Conservation (phyloP, 2,888 invertebrate genomes). For the Neoascia interrupta region DNA sequence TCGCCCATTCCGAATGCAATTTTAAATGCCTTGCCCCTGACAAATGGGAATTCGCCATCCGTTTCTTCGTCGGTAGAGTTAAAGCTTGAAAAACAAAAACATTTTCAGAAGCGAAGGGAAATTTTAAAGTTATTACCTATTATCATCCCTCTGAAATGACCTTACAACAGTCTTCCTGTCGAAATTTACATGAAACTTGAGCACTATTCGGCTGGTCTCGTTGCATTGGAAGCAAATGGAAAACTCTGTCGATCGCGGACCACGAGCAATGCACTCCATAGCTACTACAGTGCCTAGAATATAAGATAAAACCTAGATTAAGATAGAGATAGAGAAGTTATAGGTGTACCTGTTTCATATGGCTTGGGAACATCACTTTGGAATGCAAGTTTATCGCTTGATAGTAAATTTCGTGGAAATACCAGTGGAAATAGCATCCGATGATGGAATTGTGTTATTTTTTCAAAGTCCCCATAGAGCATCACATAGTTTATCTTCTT, state of each 20-base stretch:
- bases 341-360: conserved; percentile 78
- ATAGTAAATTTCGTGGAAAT: conserved; percentile 76
- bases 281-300: conserved; percentile 78
- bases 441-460: conserved; percentile 79
- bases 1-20: conserved; percentile 79
- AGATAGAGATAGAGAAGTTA: too few species aligned
- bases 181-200: conserved; percentile 77
- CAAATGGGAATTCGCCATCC: conserved; percentile 78
- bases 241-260: conserved; percentile 77
- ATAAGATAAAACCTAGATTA: too few species aligned
- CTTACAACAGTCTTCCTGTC: conserved; percentile 76
- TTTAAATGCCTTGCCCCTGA: conserved; percentile 78
- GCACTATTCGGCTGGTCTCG: conserved; percentile 76
- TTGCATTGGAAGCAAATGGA: conserved; percentile 79
- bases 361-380: conserved; percentile 78
- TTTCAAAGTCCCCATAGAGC: conserved; percentile 78
- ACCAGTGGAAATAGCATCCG: conserved; percentile 78
- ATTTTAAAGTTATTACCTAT: conserved; percentile 72
- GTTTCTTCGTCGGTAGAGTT: conserved; percentile 77
- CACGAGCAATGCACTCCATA: conserved; percentile 78
- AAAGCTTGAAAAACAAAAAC: too few species aligned
- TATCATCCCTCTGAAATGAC: conserved; percentile 76
- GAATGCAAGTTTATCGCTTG: conserved; percentile 77
- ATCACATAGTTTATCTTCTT: conserved; percentile 78
- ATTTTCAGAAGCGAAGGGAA: too few species aligned